Evolutionary conservation across 2,888 invertebrate species (phyloP).

Genomic region (Psococerastis gibbosa): DNA sequence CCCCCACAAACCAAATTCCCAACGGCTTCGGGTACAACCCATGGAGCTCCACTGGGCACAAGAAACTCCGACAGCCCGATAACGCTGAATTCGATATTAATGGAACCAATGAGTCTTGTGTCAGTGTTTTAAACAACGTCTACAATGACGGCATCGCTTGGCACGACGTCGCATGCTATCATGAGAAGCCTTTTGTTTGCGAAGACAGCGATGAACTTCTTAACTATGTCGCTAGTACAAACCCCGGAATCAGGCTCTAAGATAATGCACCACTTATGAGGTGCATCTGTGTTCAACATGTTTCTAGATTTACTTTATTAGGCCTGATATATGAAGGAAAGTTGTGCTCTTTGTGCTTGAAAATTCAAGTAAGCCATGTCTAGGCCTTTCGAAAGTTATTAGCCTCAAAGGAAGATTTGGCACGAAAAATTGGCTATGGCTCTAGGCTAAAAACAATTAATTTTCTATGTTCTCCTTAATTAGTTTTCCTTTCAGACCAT

Average conservation of each 20-base stretch:
- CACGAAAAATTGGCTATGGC: no score
- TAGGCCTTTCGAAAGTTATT: no score
- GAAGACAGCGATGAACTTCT: slow-evolving; percentile 79
- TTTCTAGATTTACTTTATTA: no score
- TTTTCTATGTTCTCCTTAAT: no score
- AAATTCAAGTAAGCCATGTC: no score
- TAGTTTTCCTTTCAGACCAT: no score
- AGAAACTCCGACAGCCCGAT: slow-evolving; percentile 72
- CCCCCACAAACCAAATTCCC: slow-evolving; percentile 56
- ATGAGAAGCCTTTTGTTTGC: slow-evolving; percentile 80
- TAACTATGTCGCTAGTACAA: slow-evolving; percentile 66
- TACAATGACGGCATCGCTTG: slow-evolving; percentile 86
- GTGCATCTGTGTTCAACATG: no score
- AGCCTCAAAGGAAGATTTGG: no score
- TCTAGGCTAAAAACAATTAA: no score
- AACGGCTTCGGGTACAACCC: slow-evolving; percentile 67
- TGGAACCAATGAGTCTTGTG: slow-evolving; percentile 68
- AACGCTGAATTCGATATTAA: slow-evolving; percentile 84
- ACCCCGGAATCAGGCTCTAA: slow-evolving; percentile 67
- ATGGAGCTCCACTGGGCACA: slow-evolving; percentile 81
- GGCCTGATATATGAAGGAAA: no score
- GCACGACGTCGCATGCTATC: slow-evolving; percentile 88
- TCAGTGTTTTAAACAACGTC: slow-evolving; percentile 76
- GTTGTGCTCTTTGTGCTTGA: no score
- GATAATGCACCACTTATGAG: no score